A percentile compares a stretch with the other conserved stretches of the same genome.
Conservation (phyloP, 2,888 invertebrate genomes). For the Diabrotica balteata region DNA sequence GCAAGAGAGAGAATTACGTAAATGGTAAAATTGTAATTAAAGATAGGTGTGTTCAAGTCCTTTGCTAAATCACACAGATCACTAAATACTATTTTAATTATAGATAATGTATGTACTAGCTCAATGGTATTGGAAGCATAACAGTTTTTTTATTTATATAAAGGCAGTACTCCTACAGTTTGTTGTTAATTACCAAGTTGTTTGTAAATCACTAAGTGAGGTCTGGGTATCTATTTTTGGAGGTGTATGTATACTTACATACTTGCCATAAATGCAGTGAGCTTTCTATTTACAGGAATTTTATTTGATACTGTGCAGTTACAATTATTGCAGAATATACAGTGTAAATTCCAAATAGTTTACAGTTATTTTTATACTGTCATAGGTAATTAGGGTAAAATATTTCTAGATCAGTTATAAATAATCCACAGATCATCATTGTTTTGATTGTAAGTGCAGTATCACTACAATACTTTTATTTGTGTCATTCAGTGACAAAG, state of each 20-base stretch:
- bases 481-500: no score
- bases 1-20: constrained; percentile 20
- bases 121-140: neutral
- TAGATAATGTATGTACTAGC: constrained; percentile 5
- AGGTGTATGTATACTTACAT: neutral
- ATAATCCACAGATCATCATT: no score
- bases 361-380: no score
- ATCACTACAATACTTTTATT: no score
- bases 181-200: constrained; percentile 1
- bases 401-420: no score
- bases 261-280: constrained; percentile 1
- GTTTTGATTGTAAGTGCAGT: no score
- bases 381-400: no score
- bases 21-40: neutral
- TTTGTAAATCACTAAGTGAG: neutral
- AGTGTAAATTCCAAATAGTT: no score
- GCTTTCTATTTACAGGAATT: neutral
- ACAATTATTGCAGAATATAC: no score
- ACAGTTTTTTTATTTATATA: neutral
- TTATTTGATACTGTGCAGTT: neutral
- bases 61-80: constrained; percentile 2
- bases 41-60: constrained; percentile 1
- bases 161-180: neutral
- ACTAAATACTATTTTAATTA: constrained; percentile 7
- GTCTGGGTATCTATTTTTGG: constrained; percentile 4